Conservation (phyloP, 2,888 invertebrate genomes). For the Idaea straminata region DNA sequence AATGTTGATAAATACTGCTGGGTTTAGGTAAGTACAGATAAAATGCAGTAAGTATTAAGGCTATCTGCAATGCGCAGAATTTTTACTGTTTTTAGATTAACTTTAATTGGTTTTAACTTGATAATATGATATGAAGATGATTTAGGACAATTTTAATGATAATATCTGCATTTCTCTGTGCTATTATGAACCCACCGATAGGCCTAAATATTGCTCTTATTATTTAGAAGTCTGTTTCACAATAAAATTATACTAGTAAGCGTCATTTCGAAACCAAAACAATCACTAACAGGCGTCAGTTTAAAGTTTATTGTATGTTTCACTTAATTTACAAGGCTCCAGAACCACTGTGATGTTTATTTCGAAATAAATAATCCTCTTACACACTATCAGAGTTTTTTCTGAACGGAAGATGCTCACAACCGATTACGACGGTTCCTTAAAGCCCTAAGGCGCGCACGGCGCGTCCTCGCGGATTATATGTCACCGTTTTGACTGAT, state of each 20-base stretch:
- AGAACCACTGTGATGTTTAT: slow-evolving; percentile 70
- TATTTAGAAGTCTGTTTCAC: slow-evolving; percentile 30
- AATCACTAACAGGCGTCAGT: slow-evolving; percentile 46
- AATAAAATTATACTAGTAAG: slow-evolving; percentile 63
- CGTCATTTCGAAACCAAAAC: slow-evolving; percentile 57
- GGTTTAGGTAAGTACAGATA: not conserved
- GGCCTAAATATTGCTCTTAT: slow-evolving; percentile 10
- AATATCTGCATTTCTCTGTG: slow-evolving; percentile 15
- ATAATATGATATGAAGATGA: not conserved
- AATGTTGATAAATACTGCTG: not conserved
- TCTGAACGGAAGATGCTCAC: slow-evolving; percentile 76
- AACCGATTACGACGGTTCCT: slow-evolving; percentile 76
- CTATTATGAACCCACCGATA: slow-evolving; percentile 12
- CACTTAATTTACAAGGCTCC: slow-evolving; percentile 48
- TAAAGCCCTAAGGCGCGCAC: slow-evolving; percentile 75
- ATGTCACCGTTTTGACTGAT: slow-evolving; percentile 78
- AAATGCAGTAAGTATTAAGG: not conserved
- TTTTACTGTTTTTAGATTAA: not conserved
- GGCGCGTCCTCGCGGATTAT: slow-evolving; percentile 75
- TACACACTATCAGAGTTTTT: slow-evolving; percentile 63
- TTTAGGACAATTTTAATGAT: not conserved
- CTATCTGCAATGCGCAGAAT: not conserved
- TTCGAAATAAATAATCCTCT: slow-evolving; percentile 75
- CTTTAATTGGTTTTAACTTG: not conserved
- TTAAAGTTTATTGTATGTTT: slow-evolving; percentile 50